A percentile compares a stretch with the other conserved stretches of the same genome.
Conservation (phyloP, 2,888 invertebrate genomes). For the Xylota sylvarum region DNA sequence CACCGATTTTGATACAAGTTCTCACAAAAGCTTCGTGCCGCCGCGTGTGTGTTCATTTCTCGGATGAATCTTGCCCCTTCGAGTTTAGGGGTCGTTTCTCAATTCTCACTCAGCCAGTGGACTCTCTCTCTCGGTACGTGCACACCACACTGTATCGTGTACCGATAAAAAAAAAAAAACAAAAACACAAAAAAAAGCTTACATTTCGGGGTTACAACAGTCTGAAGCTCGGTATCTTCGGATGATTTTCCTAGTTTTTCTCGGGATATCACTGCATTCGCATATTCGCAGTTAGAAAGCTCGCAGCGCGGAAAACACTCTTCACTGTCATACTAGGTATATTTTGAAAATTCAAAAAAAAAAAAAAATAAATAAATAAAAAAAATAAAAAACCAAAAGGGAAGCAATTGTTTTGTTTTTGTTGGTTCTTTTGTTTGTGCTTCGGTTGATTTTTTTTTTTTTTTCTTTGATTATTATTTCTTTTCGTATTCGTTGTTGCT, state of each 20-base stretch:
- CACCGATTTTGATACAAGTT: background rate
- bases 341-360: slow-evolving; percentile 52
- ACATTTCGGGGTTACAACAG: slow-evolving; percentile 64
- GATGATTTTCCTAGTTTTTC: slow-evolving; percentile 77
- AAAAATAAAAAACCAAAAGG: background rate
- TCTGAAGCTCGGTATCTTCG: slow-evolving; percentile 73
- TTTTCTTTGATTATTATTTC: background rate
- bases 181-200: too few relatives aligned
- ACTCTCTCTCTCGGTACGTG: slow-evolving; percentile 36
- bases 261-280: slow-evolving; percentile 77
- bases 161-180: slow-evolving; percentile 22
- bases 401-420: slow-evolving; percentile 32
- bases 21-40: slow-evolving; percentile 43
- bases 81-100: slow-evolving; percentile 65
- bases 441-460: slow-evolving; percentile 10
- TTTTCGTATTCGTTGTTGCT: background rate
- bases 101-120: slow-evolving; percentile 8
- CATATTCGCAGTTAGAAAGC: slow-evolving; percentile 75
- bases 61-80: slow-evolving; percentile 64
- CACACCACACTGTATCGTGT: background rate
- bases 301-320: slow-evolving; percentile 69
- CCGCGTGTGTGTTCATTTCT: slow-evolving; percentile 52
- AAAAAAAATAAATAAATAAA: background rate
- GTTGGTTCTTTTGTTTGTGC: slow-evolving; percentile 20
- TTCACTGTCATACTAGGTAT: slow-evolving; percentile 28